Evolutionary conservation across 2,113 vertebrate species (phyloP).

Genomic region (Ophthalmolycus amberensis): DNA sequence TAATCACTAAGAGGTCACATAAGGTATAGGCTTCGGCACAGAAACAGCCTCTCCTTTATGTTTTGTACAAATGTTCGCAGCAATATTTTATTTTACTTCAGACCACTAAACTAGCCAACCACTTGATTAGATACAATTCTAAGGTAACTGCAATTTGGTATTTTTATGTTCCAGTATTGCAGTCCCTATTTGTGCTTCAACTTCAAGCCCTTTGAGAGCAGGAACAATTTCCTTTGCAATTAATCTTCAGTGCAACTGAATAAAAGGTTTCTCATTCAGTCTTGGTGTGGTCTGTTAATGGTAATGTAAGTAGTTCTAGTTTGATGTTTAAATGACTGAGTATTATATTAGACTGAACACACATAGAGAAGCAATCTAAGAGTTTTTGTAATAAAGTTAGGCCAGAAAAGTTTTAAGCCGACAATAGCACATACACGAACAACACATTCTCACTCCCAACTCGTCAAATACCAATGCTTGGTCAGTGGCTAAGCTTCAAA

Average conservation of each 20-base stretch:
- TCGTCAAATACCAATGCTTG: not conserved
- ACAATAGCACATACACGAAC: not conserved
- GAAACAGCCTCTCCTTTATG: not conserved
- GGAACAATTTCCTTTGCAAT: not conserved
- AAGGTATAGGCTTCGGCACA: not conserved
- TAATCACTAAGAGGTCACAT: not conserved
- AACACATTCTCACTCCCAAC: not conserved
- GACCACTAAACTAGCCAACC: not conserved
- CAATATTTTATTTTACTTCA: not conserved
- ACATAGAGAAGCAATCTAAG: not conserved
- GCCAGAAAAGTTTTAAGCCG: not conserved
- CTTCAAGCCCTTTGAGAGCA: not conserved
- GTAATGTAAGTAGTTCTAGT: not conserved
- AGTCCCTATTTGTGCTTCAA: not conserved
- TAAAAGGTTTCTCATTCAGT: not conserved
- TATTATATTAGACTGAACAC: not conserved
- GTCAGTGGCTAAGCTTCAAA: too few species aligned
- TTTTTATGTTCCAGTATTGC: not conserved
- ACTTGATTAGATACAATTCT: not conserved
- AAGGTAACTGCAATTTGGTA: not conserved
- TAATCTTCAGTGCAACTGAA: not conserved
- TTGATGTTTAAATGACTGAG: conserved; percentile 5
- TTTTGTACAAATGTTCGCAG: not conserved
- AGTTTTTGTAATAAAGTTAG: not conserved
- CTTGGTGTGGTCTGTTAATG: not conserved